A percentile compares a stretch with the other conserved stretches of the same genome.
These are phyloP conservation scores for Malurus melanocephalus DNA, from an alignment of 2,113 vertebrate species.

Conservation along the genomic window DNA sequence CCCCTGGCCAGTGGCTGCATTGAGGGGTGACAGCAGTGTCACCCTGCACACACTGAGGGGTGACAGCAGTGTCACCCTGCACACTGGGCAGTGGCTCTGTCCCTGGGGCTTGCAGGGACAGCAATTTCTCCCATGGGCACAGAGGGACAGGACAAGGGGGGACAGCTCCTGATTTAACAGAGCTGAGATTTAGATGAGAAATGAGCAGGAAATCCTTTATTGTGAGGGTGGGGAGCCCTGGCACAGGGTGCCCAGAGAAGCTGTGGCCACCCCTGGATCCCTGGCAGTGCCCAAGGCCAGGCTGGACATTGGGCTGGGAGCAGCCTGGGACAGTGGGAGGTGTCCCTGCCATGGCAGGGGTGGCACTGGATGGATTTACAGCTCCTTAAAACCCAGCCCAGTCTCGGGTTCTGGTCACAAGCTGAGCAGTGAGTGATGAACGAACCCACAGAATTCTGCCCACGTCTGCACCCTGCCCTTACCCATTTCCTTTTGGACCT, in stretches of 20 bases:
- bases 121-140: background rate
- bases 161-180: background rate
- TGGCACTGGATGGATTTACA: accelerated
- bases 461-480: accelerated
- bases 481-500: background rate
- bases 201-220: background rate
- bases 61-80: background rate
- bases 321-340: background rate
- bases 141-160: background rate
- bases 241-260: background rate
- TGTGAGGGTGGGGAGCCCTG: background rate
- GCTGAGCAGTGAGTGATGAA: background rate
- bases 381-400: background rate
- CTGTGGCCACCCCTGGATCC: background rate
- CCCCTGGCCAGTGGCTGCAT: too few species aligned
- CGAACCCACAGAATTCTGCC: background rate
- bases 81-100: accelerated
- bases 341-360: background rate
- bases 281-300: background rate
- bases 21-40: too few species aligned
- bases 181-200: too few species aligned
- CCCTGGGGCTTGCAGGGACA: background rate
- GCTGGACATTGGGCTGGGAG: accelerated
- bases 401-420: background rate
- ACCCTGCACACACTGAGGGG: too few species aligned